These are phyloP conservation scores for Rhinichthys klamathensis DNA, from an alignment of 2,113 vertebrate species.

Conservation along the genomic window DNA sequence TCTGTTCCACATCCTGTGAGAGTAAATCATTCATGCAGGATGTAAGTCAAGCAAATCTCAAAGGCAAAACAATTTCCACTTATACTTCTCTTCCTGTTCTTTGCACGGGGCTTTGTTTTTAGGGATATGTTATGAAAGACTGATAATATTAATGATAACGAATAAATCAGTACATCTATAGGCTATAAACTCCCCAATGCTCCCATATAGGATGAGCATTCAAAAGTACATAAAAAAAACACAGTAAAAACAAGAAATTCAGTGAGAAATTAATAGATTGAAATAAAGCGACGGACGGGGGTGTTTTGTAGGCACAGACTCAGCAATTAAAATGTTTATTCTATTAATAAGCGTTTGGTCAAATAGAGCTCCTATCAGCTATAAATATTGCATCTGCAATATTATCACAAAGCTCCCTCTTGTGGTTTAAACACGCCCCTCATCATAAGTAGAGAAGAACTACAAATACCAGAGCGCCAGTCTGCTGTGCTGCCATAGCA, in stretches of 20 bases:
- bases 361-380: background rate
- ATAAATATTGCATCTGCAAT: background rate
- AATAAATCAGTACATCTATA: background rate
- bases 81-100: background rate
- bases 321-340: background rate
- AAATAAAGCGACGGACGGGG: background rate
- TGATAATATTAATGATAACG: background rate
- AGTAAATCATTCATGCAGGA: background rate
- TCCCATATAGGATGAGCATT: background rate
- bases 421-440: background rate
- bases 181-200: background rate
- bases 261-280: background rate
- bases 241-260: background rate
- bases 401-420: conserved; percentile 31
- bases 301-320: background rate
- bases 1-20: background rate
- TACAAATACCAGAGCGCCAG: background rate
- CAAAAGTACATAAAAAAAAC: background rate
- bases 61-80: background rate
- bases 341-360: background rate
- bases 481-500: background rate
- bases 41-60: background rate
- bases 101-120: background rate
- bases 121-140: background rate
- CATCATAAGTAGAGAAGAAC: background rate